These are phyloP conservation scores for Macaria notata DNA, from an alignment of 2,888 invertebrate genomes.

Conservation along the genomic window DNA sequence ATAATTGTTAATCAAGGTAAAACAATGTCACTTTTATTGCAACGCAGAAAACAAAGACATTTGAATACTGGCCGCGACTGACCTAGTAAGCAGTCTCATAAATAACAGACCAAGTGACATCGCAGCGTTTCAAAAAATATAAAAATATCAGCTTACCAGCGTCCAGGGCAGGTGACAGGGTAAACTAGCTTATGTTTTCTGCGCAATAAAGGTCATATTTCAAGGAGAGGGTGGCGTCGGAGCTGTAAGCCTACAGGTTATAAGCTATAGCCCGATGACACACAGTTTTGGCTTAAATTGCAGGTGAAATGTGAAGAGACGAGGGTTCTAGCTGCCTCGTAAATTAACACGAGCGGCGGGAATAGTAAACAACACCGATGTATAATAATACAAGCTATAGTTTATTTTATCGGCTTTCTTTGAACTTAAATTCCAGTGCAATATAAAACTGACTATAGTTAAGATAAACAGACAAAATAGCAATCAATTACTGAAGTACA, in stretches of 20 bases:
- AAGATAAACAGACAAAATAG: no score
- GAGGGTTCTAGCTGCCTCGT: constrained; percentile 14
- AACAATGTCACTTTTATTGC: no score
- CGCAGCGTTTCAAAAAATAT: constrained; percentile 23
- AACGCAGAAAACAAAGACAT: no score
- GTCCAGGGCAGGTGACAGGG: constrained; percentile 30
- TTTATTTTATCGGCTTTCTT: no score
- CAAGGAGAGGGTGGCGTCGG: constrained; percentile 41
- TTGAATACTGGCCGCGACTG: no score
- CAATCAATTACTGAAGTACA: no score
- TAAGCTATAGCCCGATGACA: constrained; percentile 28
- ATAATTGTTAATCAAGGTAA: no score
- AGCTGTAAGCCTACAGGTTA: constrained; percentile 27
- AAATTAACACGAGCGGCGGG: constrained; percentile 3
- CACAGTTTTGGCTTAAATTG: constrained; percentile 19
- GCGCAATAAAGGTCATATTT: constrained; percentile 54
- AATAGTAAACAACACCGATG: not conserved
- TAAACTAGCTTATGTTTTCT: constrained; percentile 56
- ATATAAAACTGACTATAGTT: no score
- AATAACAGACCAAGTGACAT: constrained; percentile 25
- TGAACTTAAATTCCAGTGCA: no score
- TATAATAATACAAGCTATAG: no score
- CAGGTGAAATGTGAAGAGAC: constrained; percentile 18
- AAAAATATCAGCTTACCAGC: constrained; percentile 33
- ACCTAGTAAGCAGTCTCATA: constrained; percentile 10